Evolutionary conservation across 2,888 invertebrate genomes (phyloP), one percentile per base, ranked within the genome.

Genomic region (Drosophila lutescens): DNA sequence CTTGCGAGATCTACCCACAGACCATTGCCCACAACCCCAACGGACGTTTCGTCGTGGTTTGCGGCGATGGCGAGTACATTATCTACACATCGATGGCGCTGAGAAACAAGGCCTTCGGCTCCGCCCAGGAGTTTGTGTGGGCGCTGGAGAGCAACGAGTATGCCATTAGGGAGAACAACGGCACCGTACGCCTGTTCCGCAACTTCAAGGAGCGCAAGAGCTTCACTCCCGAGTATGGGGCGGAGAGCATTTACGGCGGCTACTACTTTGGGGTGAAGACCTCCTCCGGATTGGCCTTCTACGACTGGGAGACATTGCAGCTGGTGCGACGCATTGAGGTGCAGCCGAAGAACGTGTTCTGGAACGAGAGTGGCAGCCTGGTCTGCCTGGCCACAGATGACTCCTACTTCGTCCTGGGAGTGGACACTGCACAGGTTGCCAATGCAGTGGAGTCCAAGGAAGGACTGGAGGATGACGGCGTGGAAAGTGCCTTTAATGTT

Each of bases 31-130:
- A 99, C 92, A 99, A 99, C 93, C 98, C 99, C 0, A 99, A 99
- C 92, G 99, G 99, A 15, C 95, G 98, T 32, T 95, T 95, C 77
- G 94, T 94, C 5, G 99, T 99, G 0, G 99, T 99, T 2, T 99
- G 99, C 90, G 99, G 99, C 2, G 99, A 99, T 92, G 99, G 99
- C 13, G 99, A 99, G 92, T 99, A 99, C 92, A 99, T 99, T 53
- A 99, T 99, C 85, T 99, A 99, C 93, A 99, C 99, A 0, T 98
- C 99, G 0, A 99, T 99, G 98, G 99, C 99, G 0, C 93, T 99
- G 74, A 94, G 99, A 57, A 99, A 99, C 92, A 99, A 99, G 91
- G 98, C 98, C 2, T 99, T 99, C 91, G 99, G 99, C 0, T 96
- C 97, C 12, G 99, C 99, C 0, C 97, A 98, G 86, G 99, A 99